Conservation (phyloP, 2,888 invertebrate genomes). For the Clunio marinus region DNA sequence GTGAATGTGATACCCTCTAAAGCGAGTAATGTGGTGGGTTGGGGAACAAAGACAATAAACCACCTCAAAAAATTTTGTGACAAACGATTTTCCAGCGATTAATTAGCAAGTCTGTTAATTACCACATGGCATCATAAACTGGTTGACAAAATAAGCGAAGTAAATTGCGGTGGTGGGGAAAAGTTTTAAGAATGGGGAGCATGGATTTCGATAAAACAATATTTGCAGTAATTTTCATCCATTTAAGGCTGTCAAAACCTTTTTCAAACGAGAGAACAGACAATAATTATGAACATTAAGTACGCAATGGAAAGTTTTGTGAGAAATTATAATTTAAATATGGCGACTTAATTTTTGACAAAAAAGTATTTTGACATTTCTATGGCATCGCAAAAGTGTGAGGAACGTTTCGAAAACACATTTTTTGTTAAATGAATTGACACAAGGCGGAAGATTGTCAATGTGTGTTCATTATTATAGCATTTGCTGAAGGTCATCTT, state of each 20-base stretch:
- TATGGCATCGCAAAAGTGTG: too few species aligned
- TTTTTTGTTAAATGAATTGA: too few species aligned
- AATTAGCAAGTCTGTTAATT: slow-evolving; percentile 53
- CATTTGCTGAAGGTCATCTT: too few species aligned
- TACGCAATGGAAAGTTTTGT: not conserved
- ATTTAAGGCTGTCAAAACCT: not conserved
- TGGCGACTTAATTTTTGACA: too few species aligned
- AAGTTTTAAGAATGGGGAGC: not conserved
- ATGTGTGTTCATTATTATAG: too few species aligned
- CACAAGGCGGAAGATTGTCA: too few species aligned
- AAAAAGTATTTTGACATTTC: too few species aligned
- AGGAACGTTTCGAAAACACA: too few species aligned
- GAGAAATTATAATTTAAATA: too few species aligned
- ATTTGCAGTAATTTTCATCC: slow-evolving; percentile 1
- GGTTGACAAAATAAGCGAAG: not conserved
- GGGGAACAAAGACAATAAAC: slow-evolving; percentile 13
- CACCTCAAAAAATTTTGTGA: slow-evolving; percentile 17
- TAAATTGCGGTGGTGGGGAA: not conserved
- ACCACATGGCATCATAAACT: slow-evolving; percentile 44
- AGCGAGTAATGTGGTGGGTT: too few species aligned
- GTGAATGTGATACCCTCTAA: too few species aligned
- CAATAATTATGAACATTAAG: not conserved
- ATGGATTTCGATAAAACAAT: not conserved
- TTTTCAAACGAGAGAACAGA: not conserved
- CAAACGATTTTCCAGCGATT: slow-evolving; percentile 44